Conservation (phyloP, 2,113 vertebrate species). For the Xiphophorus hellerii region DNA sequence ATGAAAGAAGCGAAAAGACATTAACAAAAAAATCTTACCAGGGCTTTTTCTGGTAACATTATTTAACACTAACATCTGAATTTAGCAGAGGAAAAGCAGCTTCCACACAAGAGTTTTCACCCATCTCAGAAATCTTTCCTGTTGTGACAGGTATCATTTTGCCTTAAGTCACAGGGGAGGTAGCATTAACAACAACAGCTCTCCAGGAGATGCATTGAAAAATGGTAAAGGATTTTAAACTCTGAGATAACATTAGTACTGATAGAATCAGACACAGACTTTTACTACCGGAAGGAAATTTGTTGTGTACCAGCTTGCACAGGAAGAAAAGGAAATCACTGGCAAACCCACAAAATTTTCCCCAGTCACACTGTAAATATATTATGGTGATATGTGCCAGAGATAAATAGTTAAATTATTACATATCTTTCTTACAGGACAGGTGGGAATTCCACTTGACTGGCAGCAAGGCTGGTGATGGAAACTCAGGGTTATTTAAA, state of each 20-base stretch:
- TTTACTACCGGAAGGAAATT: neutral
- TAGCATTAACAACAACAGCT: neutral
- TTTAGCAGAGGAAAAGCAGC: neutral
- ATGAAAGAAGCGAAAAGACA: no score
- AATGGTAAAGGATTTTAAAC: neutral
- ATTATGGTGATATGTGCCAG: no score
- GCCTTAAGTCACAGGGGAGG: neutral
- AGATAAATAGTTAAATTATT: neutral
- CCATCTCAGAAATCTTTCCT: neutral
- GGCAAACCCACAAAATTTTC: slow-evolving; percentile 29
- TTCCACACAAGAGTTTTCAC: neutral
- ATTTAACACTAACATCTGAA: neutral
- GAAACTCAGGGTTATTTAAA: neutral
- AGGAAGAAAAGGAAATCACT: neutral
- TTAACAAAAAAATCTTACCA: no score
- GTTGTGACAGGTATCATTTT: no score
- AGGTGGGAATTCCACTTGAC: slow-evolving; percentile 28
- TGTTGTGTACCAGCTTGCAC: neutral
- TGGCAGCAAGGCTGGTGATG: neutral
- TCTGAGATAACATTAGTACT: neutral
- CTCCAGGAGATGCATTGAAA: neutral
- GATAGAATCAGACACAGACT: neutral
- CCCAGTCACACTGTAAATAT: neutral
- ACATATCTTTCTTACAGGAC: neutral
- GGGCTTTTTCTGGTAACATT: no score